These are phyloP conservation scores for Azorinus chamasolen DNA, from an alignment of 2,888 invertebrate genomes.

Conservation along the genomic window DNA sequence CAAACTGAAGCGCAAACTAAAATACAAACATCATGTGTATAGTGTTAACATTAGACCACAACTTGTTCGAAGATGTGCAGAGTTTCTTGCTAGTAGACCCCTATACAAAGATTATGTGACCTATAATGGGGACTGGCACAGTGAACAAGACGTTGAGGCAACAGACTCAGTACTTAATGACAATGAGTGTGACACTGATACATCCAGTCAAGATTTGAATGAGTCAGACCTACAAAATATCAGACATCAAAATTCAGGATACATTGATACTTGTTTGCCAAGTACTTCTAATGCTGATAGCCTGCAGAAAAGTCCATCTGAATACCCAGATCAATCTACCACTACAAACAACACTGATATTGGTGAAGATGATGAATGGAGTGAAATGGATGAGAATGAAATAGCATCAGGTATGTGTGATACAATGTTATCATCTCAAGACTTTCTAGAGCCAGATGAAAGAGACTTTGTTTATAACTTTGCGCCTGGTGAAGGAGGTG, in stretches of 20 bases:
- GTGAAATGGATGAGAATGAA: too few relatives aligned
- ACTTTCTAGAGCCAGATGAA: conserved; percentile 39
- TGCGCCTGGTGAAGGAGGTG: conserved; percentile 20
- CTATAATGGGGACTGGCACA: conserved; percentile 8
- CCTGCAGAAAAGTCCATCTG: too few relatives aligned
- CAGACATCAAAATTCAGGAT: not conserved
- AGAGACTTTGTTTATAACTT: conserved; percentile 16
- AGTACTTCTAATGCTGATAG: conserved; percentile 3
- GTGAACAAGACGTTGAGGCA: conserved; percentile 6
- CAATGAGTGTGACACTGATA: too few relatives aligned
- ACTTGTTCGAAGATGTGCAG: conserved; percentile 33
- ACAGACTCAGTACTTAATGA: not conserved
- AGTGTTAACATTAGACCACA: conserved; percentile 57
- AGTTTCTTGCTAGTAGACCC: conserved; percentile 24
- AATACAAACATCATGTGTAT: conserved; percentile 56
- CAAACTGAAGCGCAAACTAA: conserved; percentile 50
- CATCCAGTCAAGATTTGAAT: not conserved
- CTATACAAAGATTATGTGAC: conserved; percentile 42
- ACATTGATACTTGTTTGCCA: conserved; percentile 1
- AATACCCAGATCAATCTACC: too few relatives aligned
- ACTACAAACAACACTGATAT: conserved; percentile 1
- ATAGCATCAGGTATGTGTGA: conserved; percentile 40
- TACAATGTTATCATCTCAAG: conserved; percentile 46
- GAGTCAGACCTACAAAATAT: not conserved
- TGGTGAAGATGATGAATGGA: conserved; percentile 45